Evolutionary conservation across 1,140 invertebrate genomes (phyloP).

Genomic region (Hirudo medicinalis): DNA sequence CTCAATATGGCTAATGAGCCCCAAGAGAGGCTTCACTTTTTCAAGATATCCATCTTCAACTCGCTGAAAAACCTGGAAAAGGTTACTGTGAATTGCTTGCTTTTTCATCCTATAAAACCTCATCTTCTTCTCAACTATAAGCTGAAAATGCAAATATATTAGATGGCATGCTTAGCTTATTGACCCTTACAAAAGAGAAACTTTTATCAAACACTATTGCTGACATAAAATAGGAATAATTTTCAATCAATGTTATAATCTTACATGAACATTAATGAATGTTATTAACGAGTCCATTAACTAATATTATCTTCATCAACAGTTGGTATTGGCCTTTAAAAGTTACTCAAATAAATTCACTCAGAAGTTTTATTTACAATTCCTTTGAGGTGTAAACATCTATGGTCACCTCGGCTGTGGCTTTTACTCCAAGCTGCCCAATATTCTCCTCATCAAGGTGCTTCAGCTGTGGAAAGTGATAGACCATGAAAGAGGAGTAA

Average conservation of each 20-base stretch:
- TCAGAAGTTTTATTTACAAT: no score
- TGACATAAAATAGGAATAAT: no score
- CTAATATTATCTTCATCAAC: no score
- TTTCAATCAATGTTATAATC: no score
- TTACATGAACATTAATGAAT: no score
- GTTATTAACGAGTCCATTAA: no score
- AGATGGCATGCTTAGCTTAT: neutral
- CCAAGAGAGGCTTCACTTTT: conserved; percentile 7
- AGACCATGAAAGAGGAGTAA: conserved; percentile 38
- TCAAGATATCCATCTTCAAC: conserved; percentile 1
- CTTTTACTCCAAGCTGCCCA: conserved; percentile 30
- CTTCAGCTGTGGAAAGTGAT: conserved; percentile 35
- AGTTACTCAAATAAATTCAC: no score
- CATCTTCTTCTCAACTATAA: conserved; percentile 38
- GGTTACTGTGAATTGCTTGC: conserved; percentile 33
- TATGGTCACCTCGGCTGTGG: conserved; percentile 38
- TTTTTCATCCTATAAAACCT: conserved; percentile 41
- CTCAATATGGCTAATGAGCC: no score
- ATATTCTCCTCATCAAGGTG: conserved; percentile 36
- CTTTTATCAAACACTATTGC: no score
- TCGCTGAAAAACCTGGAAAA: conserved; percentile 12
- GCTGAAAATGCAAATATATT: neutral
- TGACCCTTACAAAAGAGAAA: no score
- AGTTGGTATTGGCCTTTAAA: no score
- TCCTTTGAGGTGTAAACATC: neutral